These are phyloP conservation scores for Eupithecia subfuscata DNA, from an alignment of 2,888 invertebrate species.

Conservation along the genomic window DNA sequence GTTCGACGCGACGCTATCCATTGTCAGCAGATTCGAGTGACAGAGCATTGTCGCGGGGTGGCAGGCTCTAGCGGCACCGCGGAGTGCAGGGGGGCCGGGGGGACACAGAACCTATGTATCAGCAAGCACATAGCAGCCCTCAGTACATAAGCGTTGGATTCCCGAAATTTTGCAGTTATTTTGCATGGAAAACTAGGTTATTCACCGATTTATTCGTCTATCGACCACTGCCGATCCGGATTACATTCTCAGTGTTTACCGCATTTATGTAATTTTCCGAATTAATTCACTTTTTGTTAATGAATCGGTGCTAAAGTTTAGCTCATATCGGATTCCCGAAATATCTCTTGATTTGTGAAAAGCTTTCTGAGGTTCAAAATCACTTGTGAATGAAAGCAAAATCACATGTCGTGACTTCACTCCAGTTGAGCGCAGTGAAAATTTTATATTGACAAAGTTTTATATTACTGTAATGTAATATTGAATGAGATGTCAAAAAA, in stretches of 20 bases:
- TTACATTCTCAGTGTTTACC: conserved; percentile 1
- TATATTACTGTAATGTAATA: background rate
- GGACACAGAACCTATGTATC: conserved; percentile 79
- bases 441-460: background rate
- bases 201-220: conserved; percentile 73
- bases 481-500: conserved; percentile 15
- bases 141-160: conserved; percentile 70
- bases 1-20: background rate
- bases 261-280: conserved; percentile 1
- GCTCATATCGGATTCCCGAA: background rate
- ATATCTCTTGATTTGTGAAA: background rate
- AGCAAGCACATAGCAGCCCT: conserved; percentile 74
- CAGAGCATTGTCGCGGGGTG: conserved; percentile 62
- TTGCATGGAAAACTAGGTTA: conserved; percentile 83
- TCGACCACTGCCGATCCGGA: conserved; percentile 36
- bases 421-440: background rate
- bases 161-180: conserved; percentile 84
- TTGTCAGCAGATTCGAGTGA: conserved; percentile 17
- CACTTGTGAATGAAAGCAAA: background rate
- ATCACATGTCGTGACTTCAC: background rate
- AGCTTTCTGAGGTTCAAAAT: background rate
- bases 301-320: background rate
- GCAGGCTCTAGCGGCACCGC: conserved; percentile 69
- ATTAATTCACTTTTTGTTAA: background rate
- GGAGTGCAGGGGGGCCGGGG: conserved; percentile 60